Conservation (phyloP, 2,113 vertebrate species). For the Tricholaema leucomelas region DNA sequence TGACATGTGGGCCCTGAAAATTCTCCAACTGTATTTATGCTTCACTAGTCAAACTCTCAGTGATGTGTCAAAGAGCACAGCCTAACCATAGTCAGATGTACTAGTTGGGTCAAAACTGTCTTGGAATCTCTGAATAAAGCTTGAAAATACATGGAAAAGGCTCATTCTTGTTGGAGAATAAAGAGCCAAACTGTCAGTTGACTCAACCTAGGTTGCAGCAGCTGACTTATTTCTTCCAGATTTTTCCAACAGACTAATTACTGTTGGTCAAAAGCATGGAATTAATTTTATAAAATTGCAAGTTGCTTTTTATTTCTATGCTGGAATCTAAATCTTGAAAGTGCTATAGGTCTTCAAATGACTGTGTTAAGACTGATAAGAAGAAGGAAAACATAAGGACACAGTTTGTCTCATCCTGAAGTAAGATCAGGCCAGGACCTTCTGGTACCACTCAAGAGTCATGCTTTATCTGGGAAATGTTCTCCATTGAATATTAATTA, state of each 20-base stretch:
- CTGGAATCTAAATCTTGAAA: neutral
- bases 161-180: neutral
- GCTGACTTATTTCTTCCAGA: neutral
- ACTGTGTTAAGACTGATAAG: neutral
- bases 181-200: neutral
- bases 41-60: fast-evolving
- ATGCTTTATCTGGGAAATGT: neutral
- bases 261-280: neutral
- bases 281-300: neutral
- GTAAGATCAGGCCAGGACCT: neutral
- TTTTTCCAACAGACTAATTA: neutral
- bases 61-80: neutral
- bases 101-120: neutral
- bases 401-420: neutral
- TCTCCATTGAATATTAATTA: neutral
- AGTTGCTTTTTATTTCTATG: neutral
- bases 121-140: neutral
- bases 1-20: neutral
- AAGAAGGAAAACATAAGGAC: neutral
- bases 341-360: neutral
- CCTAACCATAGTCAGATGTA: too few species aligned
- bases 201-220: neutral
- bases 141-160: neutral
- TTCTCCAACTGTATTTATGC: neutral
- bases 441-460: neutral